Evolutionary conservation across 1,140 invertebrate species (phyloP).

Genomic region (Ruditapes philippinarum): DNA sequence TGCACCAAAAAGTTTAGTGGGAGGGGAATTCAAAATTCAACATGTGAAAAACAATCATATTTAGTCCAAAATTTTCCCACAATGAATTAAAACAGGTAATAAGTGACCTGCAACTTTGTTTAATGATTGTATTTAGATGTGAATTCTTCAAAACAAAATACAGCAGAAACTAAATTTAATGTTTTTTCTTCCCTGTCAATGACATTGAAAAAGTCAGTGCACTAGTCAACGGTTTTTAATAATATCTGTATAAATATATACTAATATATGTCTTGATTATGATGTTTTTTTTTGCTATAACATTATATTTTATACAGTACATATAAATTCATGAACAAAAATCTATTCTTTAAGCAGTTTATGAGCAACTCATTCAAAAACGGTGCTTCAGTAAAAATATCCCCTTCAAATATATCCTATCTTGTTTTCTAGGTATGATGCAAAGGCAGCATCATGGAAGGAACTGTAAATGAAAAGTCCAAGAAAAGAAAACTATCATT

Average conservation of each 20-base stretch:
- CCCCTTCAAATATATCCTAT: neutral
- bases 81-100: neutral
- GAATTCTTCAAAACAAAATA: neutral
- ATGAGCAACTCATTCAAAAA: neutral
- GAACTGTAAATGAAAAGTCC: neutral
- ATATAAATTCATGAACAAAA: neutral
- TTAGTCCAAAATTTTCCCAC: neutral
- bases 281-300: too few relatives aligned
- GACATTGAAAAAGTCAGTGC: neutral
- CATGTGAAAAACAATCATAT: too few relatives aligned
- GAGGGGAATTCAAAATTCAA: conserved; percentile 5
- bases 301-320: too few relatives aligned
- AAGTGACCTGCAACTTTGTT: neutral
- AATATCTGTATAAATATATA: neutral
- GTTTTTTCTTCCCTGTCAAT: neutral
- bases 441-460: neutral
- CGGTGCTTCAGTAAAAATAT: neutral
- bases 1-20: neutral
- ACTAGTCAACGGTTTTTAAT: neutral
- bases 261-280: neutral
- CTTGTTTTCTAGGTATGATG: neutral
- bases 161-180: neutral
- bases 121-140: neutral
- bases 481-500: conserved; percentile 20
- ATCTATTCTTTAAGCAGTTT: neutral